Evolutionary conservation across 2,113 vertebrate species (phyloP).

Genomic region (Ahaetulla prasina): DNA sequence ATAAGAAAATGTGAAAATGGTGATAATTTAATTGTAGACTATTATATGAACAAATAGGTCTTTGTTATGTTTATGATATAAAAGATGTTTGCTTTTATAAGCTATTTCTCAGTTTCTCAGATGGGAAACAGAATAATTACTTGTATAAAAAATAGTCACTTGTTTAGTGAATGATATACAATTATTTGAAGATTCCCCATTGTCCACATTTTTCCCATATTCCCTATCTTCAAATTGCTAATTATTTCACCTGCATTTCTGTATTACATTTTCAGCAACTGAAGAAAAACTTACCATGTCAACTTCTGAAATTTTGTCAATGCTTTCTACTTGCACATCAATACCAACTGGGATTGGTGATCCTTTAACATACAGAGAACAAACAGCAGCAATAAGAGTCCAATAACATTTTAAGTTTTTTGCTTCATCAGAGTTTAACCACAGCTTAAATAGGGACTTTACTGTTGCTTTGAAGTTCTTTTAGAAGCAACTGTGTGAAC

Average conservation of each 20-base stretch:
- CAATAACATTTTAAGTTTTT: not conserved
- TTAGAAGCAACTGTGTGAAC: not conserved
- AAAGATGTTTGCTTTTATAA: not conserved
- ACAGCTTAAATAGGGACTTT: not conserved
- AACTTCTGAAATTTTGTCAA: constrained; percentile 92
- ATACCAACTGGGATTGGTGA: constrained; percentile 85
- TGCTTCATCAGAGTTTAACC: not conserved
- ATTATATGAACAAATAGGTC: not conserved
- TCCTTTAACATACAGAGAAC: constrained; percentile 65
- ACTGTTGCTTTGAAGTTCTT: not conserved
- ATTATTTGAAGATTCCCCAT: not conserved
- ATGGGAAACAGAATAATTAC: not conserved
- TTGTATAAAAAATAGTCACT: not conserved
- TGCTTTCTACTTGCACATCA: constrained; percentile 91
- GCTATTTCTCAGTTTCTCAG: not conserved
- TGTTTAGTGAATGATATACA: not conserved
- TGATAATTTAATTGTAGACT: not conserved
- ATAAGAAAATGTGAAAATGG: not conserved
- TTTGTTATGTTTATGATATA: not conserved
- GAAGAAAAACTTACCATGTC: constrained; percentile 81
- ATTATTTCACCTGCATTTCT: constrained; percentile 16
- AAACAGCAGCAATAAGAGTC: not conserved
- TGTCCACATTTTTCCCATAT: not conserved
- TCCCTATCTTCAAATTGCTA: not conserved
- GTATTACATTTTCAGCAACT: not conserved